phyloP scores from a whole-genome alignment of 1,140 invertebrate species.

The Triops cancriformis region DNA sequence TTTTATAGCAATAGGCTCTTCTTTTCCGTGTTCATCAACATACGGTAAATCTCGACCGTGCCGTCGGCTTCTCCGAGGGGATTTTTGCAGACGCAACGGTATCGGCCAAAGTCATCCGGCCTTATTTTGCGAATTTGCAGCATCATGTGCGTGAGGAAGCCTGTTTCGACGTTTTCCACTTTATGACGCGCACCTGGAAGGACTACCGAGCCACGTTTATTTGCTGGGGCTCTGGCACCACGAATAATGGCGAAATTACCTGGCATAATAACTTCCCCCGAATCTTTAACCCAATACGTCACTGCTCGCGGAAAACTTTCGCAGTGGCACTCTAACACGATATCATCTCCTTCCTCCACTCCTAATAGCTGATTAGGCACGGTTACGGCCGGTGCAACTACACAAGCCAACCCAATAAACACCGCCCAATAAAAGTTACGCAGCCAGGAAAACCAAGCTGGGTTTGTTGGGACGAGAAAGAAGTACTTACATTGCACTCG shows the following conservation, averaged over 20 bases:
- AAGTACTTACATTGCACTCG: constrained; percentile 72
- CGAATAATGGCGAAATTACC: not conserved
- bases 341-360: constrained; percentile 14
- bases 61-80: not conserved
- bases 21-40: not conserved
- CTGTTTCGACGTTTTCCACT: not conserved
- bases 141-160: constrained; percentile 6
- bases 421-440: not conserved
- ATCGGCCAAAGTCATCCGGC: not conserved
- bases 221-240: not conserved
- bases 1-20: too few relatives aligned
- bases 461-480: not conserved
- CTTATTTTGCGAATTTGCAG: not conserved
- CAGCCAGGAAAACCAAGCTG: not conserved
- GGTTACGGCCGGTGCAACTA: constrained; percentile 18
- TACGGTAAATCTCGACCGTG: not conserved
- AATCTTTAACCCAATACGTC: constrained; percentile 16
- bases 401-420: not conserved
- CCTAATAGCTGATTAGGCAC: not conserved
- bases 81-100: constrained; percentile 19
- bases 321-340: constrained; percentile 17
- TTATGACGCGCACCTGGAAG: not conserved
- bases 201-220: not conserved
- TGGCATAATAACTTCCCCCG: not conserved
- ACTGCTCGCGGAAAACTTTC: constrained; percentile 12